Evolutionary conservation across 2,113 vertebrate genomes (phyloP).

Genomic region (Loxodonta africana): DNA sequence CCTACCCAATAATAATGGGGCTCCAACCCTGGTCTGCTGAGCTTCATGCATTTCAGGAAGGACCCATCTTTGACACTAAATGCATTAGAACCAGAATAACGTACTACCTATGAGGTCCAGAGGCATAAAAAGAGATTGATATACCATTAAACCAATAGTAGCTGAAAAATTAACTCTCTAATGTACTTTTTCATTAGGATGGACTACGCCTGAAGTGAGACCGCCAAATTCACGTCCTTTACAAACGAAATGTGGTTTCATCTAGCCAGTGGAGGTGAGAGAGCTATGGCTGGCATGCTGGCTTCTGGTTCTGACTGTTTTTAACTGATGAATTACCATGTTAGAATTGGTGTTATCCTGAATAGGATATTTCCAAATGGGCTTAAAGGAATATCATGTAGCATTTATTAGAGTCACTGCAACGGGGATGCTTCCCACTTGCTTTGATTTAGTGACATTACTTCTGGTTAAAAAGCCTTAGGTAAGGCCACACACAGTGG

Average conservation of each 20-base stretch:
- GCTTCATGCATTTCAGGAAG: too few species aligned
- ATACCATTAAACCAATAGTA: too few species aligned
- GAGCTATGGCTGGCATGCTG: neutral
- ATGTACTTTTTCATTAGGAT: neutral
- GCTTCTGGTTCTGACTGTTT: slow-evolving; percentile 68
- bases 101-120: too few species aligned
- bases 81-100: too few species aligned
- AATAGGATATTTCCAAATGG: slow-evolving; percentile 80
- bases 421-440: slow-evolving; percentile 79
- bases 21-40: too few species aligned
- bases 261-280: neutral
- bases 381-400: slow-evolving; percentile 84
- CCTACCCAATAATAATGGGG: too few species aligned
- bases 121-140: too few species aligned
- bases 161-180: neutral
- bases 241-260: neutral
- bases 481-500: slow-evolving; percentile 87
- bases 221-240: neutral
- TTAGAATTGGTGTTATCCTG: slow-evolving; percentile 77
- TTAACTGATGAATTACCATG: slow-evolving; percentile 68
- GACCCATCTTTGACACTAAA: too few species aligned
- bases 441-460: slow-evolving; percentile 89
- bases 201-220: neutral
- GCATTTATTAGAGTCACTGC: slow-evolving; percentile 86
- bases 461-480: slow-evolving; percentile 88